Conservation (phyloP, 2,113 vertebrate genomes). For the Pyrgilauda ruficollis region DNA sequence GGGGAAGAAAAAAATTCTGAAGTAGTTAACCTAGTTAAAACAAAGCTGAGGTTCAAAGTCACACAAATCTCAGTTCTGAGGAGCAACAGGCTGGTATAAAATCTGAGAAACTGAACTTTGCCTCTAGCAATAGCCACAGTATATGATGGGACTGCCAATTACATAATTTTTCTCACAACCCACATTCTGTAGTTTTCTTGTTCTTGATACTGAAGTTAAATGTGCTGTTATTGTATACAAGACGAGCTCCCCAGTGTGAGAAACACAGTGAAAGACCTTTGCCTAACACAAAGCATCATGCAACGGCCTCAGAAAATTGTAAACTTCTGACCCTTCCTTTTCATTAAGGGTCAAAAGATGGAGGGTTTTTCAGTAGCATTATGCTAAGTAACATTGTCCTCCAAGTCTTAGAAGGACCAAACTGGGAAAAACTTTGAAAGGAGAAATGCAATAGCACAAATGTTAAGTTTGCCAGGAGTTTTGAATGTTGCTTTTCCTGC, state of each 20-base stretch:
- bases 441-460: neutral
- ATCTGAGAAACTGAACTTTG: neutral
- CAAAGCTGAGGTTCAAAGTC: neutral
- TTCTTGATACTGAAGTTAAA: neutral
- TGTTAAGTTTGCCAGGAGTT: neutral
- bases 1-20: neutral
- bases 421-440: neutral
- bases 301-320: neutral
- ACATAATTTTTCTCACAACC: neutral
- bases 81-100: neutral
- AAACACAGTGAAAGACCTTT: neutral
- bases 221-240: neutral
- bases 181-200: neutral
- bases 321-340: neutral
- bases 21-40: neutral
- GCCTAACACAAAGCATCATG: neutral
- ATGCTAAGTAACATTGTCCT: neutral
- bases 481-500: neutral
- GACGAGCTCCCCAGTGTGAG: neutral
- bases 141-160: neutral
- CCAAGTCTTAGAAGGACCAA: neutral
- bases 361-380: neutral
- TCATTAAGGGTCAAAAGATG: neutral
- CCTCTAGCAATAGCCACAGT: neutral
- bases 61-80: neutral